Percentiles rank a stretch among this genome's conserved stretches.
phyloP scores from a whole-genome alignment of 1,140 invertebrate species.

The Drosophila bocki region DNA sequence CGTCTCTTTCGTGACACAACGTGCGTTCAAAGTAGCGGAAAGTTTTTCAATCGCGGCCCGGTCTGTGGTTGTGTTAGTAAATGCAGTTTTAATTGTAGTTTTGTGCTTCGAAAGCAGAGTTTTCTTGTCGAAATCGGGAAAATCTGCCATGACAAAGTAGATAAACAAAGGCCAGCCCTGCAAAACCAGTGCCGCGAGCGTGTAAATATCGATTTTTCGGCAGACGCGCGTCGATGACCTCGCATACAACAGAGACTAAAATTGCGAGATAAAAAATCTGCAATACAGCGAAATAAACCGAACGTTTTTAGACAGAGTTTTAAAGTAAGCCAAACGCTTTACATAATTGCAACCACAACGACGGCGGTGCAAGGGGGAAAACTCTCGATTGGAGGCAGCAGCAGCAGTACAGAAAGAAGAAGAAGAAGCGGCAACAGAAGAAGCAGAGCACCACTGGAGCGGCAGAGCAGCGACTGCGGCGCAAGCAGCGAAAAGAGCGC shows the following conservation, averaged over 20 bases:
- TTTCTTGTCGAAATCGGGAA: conserved; percentile 18
- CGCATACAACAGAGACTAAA: conserved; percentile 42
- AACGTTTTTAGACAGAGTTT: conserved; percentile 31
- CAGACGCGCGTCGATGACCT: conserved; percentile 70
- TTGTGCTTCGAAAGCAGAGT: conserved; percentile 16
- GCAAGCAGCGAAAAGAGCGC: conserved; percentile 61
- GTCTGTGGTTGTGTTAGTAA: conserved; percentile 21
- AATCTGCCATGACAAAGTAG: conserved; percentile 3
- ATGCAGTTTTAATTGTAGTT: conserved; percentile 33
- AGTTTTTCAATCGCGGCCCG: conserved; percentile 56
- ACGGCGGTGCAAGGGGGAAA: conserved; percentile 60
- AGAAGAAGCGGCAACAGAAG: conserved; percentile 40
- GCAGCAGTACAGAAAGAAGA: conserved; percentile 16
- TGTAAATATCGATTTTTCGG: conserved; percentile 71
- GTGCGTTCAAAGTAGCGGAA: conserved; percentile 76
- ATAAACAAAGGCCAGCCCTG: conserved; percentile 14
- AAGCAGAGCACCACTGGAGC: conserved; percentile 39
- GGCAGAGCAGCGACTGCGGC: conserved; percentile 38
- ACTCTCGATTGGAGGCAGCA: conserved; percentile 39
- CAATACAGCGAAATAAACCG: conserved; percentile 21
- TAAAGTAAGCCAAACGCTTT: conserved; percentile 64
- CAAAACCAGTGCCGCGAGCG: conserved; percentile 30
- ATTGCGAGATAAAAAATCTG: conserved; percentile 28
- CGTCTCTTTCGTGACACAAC: conserved; percentile 77
- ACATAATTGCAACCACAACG: conserved; percentile 70